Conservation (phyloP, 1,140 invertebrate species). For the Ruditapes philippinarum region DNA sequence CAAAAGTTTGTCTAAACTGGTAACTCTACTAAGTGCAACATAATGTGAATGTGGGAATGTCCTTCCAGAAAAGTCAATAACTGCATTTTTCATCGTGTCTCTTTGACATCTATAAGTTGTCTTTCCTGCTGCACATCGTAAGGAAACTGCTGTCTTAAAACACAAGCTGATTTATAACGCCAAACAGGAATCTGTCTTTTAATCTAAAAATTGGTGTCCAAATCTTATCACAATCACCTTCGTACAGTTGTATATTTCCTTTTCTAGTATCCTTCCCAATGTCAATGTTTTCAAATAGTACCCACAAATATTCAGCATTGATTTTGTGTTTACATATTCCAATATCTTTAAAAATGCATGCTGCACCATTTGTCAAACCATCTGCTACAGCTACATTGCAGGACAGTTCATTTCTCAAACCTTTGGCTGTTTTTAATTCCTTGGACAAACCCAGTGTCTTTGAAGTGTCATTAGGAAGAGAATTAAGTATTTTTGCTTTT, state of each 20-base stretch:
- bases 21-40: constrained; percentile 40
- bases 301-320: too few relatives aligned
- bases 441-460: neutral
- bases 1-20: neutral
- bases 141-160: neutral
- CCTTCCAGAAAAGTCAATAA: constrained; percentile 22
- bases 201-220: neutral
- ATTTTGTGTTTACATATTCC: too few relatives aligned
- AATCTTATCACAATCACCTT: neutral
- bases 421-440: neutral
- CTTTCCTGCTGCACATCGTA: neutral
- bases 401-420: neutral
- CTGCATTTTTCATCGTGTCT: constrained; percentile 19
- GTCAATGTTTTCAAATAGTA: too few relatives aligned
- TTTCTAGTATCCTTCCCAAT: neutral
- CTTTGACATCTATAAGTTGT: constrained; percentile 12
- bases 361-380: neutral
- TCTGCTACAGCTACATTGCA: neutral
- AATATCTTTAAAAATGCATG: too few relatives aligned
- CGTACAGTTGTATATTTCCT: neutral
- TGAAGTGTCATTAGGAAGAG: too few relatives aligned
- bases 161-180: neutral
- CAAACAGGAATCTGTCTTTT: neutral
- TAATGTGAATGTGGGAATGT: constrained; percentile 22
- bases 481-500: neutral